A percentile compares a stretch with the other conserved stretches of the same genome.
Evolutionary conservation across 2,888 invertebrate species (phyloP).

Genomic region (Eristalis intricaria): DNA sequence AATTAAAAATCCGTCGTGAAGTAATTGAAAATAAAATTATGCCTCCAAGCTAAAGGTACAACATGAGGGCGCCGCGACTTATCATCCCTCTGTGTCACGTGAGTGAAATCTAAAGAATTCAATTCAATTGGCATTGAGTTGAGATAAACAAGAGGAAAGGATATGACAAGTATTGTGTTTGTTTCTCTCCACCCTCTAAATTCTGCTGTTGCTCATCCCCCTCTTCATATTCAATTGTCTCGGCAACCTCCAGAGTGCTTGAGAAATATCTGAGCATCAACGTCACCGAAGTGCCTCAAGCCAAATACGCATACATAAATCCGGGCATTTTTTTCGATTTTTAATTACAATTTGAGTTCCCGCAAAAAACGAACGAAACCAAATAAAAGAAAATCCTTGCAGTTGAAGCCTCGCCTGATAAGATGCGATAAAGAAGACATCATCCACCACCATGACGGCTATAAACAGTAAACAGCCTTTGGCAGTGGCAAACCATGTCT

Average conservation of each 20-base stretch:
- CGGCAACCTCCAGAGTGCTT: slow-evolving; percentile 31
- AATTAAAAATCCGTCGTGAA: slow-evolving; percentile 32
- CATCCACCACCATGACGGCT: background rate
- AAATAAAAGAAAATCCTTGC: background rate
- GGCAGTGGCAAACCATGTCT: background rate
- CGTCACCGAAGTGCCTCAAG: slow-evolving; percentile 44
- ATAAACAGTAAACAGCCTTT: slow-evolving; percentile 15
- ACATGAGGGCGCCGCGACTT: slow-evolving; percentile 29
- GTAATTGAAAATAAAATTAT: slow-evolving; percentile 71
- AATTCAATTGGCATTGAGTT: slow-evolving; percentile 54
- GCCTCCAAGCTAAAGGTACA: slow-evolving; percentile 46
- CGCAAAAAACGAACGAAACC: background rate
- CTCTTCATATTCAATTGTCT: slow-evolving; percentile 44
- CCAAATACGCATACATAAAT: background rate
- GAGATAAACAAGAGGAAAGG: slow-evolving; percentile 35
- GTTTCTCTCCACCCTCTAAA: slow-evolving; percentile 8
- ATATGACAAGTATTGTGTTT: slow-evolving; percentile 54
- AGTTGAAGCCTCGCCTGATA: slow-evolving; percentile 15
- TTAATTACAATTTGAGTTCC: slow-evolving; percentile 30
- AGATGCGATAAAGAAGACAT: slow-evolving; percentile 7
- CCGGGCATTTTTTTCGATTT: background rate
- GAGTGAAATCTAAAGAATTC: slow-evolving; percentile 61
- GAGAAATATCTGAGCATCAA: slow-evolving; percentile 1
- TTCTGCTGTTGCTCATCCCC: background rate
- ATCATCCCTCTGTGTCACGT: slow-evolving; percentile 51